These are phyloP conservation scores for Triplophysa siluroides DNA, from an alignment of 2,113 vertebrate genomes.

Conservation along the genomic window DNA sequence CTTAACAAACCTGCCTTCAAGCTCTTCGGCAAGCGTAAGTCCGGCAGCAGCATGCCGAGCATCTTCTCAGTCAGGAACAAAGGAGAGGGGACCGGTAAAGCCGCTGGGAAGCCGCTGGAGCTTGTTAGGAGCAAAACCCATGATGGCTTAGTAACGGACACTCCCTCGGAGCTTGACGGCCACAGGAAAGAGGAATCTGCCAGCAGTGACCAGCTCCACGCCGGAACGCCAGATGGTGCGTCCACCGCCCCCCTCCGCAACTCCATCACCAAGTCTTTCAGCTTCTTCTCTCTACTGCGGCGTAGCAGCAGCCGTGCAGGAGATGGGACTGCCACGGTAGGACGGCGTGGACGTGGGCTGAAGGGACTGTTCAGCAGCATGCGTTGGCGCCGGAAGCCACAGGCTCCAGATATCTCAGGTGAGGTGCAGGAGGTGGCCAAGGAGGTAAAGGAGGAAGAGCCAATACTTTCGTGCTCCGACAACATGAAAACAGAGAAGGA, in stretches of 20 bases:
- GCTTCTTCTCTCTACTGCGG: constrained; percentile 89
- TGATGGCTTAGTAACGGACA: constrained; percentile 84
- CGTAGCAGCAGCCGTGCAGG: constrained; percentile 78
- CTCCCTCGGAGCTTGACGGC: constrained; percentile 70
- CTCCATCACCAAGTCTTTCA: constrained; percentile 89
- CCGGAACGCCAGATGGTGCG: constrained; percentile 46
- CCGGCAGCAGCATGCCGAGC: constrained; percentile 85
- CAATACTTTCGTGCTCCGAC: constrained; percentile 69
- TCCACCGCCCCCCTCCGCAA: constrained; percentile 63
- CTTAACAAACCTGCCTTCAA: constrained; percentile 97
- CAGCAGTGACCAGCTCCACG: constrained; percentile 70
- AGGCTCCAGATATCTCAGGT: constrained; percentile 68
- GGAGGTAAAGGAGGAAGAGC: constrained; percentile 65
- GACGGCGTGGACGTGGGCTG: constrained; percentile 85
- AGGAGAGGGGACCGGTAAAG: constrained; percentile 75
- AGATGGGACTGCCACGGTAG: constrained; percentile 73
- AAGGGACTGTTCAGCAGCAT: constrained; percentile 89
- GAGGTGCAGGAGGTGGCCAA: constrained; percentile 65
- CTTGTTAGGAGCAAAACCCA: constrained; percentile 89
- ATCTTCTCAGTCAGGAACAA: constrained; percentile 94
- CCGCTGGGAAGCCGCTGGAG: constrained; percentile 73
- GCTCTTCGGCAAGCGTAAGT: constrained; percentile 88
- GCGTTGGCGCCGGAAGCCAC: constrained; percentile 85
- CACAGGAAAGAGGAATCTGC: constrained; percentile 74
- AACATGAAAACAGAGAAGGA: constrained; percentile 77